Evolutionary conservation across 1,140 invertebrate genomes (phyloP).

Genomic region (Drosophila gunungcola): DNA sequence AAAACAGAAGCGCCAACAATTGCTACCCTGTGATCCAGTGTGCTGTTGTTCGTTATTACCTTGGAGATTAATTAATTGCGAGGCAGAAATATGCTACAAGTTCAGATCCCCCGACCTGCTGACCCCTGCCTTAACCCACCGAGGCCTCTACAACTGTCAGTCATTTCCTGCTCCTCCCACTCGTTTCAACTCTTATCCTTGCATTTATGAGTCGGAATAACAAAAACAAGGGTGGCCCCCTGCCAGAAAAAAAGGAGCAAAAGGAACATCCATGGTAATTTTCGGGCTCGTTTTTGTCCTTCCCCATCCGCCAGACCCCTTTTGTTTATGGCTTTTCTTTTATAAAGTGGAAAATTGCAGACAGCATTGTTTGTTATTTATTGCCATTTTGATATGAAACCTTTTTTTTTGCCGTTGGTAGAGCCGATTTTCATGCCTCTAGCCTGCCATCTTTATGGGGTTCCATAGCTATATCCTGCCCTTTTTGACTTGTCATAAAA

Average conservation of each 20-base stretch:
- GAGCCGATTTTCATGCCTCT: slow-evolving; percentile 15
- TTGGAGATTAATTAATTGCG: slow-evolving; percentile 82
- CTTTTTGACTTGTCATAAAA: slow-evolving; percentile 61
- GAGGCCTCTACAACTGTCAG: slow-evolving; percentile 49
- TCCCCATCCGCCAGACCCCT: slow-evolving; percentile 17
- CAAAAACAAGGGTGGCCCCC: slow-evolving; percentile 23
- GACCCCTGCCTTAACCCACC: slow-evolving; percentile 2
- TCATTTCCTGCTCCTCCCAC: slow-evolving; percentile 59
- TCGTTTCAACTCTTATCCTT: slow-evolving; percentile 32
- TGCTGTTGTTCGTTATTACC: slow-evolving; percentile 71
- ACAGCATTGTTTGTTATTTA: slow-evolving; percentile 82
- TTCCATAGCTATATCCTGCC: slow-evolving; percentile 20
- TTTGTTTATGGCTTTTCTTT: slow-evolving; percentile 79
- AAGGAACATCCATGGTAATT: slow-evolving; percentile 77
- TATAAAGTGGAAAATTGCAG: slow-evolving; percentile 82
- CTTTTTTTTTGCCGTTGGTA: slow-evolving; percentile 49
- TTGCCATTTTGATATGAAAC: slow-evolving; percentile 80
- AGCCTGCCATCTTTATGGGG: slow-evolving; percentile 25
- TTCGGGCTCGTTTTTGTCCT: slow-evolving; percentile 60
- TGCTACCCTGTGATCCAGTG: slow-evolving; percentile 47
- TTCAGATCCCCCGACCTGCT: slow-evolving; percentile 21
- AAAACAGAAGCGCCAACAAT: slow-evolving; percentile 71
- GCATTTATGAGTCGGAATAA: slow-evolving; percentile 66
- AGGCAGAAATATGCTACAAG: slow-evolving; percentile 76
- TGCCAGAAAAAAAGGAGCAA: slow-evolving; percentile 26